phyloP scores from a whole-genome alignment of 2,113 vertebrate genomes.

The Chaenogobius annularis region DNA sequence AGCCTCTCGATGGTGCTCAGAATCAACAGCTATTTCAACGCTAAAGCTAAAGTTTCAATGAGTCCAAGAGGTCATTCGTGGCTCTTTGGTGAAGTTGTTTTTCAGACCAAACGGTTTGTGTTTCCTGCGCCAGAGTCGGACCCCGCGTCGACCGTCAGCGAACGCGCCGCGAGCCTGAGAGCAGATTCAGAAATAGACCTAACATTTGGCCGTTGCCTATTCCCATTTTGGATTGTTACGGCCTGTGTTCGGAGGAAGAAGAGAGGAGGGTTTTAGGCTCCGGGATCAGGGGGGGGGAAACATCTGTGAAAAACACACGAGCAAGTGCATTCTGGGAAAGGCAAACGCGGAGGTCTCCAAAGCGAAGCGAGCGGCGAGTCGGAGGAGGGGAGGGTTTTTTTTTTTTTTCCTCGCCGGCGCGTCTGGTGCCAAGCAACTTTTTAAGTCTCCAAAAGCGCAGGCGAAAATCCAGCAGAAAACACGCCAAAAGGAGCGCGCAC shows the following conservation, averaged over 20 bases:
- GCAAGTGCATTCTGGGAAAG: slow-evolving; percentile 30
- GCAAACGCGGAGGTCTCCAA: slow-evolving; percentile 2
- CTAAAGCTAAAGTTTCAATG: too few relatives aligned
- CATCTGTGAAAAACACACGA: slow-evolving; percentile 26
- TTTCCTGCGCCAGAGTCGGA: neutral
- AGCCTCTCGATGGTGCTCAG: too few relatives aligned
- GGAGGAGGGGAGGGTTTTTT: slow-evolving; percentile 18
- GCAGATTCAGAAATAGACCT: slow-evolving; percentile 11
- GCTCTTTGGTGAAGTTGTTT: too few relatives aligned
- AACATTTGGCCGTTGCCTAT: slow-evolving; percentile 8
- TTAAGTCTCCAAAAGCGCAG: slow-evolving; percentile 15
- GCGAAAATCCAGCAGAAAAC: slow-evolving; percentile 7
- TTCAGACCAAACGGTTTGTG: neutral
- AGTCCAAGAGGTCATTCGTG: too few relatives aligned
- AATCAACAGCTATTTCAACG: too few relatives aligned
- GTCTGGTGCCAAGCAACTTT: slow-evolving; percentile 35
- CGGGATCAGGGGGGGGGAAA: slow-evolving; percentile 20
- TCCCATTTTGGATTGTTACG: slow-evolving; percentile 20
- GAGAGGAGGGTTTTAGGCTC: slow-evolving; percentile 8
- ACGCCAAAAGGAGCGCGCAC: too few relatives aligned
- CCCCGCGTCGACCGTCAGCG: neutral
- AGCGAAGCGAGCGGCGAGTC: slow-evolving; percentile 30
- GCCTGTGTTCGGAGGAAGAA: slow-evolving; percentile 2
- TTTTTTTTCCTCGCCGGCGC: slow-evolving; percentile 33
- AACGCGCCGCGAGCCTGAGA: neutral